phyloP scores from a whole-genome alignment of 2,113 vertebrate genomes.

The Colistium nudipinnis region DNA sequence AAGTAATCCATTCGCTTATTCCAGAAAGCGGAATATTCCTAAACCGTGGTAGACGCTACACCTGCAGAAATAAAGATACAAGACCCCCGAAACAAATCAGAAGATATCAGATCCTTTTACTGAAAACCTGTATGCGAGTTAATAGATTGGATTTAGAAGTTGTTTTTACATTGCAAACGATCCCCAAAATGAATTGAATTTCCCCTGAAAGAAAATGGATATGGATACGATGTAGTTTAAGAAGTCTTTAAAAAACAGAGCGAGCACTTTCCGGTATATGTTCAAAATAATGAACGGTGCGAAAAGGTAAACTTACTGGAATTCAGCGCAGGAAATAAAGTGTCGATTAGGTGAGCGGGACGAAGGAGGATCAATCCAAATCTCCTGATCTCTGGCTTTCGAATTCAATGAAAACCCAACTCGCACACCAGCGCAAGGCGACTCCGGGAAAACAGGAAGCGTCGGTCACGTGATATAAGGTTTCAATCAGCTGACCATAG shows the following conservation, averaged over 20 bases:
- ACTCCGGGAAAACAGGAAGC: background rate
- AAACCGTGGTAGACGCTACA: background rate
- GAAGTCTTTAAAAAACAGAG: too few relatives aligned
- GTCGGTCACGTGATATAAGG: background rate
- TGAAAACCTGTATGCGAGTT: too few relatives aligned
- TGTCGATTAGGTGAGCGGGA: background rate
- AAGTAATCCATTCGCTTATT: rapidly evolving
- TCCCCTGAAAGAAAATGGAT: background rate
- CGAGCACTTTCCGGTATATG: background rate
- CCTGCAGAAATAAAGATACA: too few relatives aligned
- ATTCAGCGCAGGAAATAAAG: too few relatives aligned
- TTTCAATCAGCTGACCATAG: slow-evolving; percentile 17
- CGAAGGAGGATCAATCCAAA: background rate
- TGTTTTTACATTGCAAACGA: too few relatives aligned
- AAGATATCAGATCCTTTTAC: too few relatives aligned
- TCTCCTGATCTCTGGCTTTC: background rate
- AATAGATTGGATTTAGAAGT: too few relatives aligned
- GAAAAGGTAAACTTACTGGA: slow-evolving; percentile 16
- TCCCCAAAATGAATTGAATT: background rate
- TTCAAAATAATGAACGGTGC: too few relatives aligned
- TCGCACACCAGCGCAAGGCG: background rate
- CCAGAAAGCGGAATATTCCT: background rate
- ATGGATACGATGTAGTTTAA: background rate
- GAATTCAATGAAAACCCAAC: too few relatives aligned
- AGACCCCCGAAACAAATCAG: too few relatives aligned